Evolutionary conservation across 1,140 invertebrate species (phyloP), one percentile per base, ranked within the genome.

Genomic region (Daktulosphaira vitifoliae): DNA sequence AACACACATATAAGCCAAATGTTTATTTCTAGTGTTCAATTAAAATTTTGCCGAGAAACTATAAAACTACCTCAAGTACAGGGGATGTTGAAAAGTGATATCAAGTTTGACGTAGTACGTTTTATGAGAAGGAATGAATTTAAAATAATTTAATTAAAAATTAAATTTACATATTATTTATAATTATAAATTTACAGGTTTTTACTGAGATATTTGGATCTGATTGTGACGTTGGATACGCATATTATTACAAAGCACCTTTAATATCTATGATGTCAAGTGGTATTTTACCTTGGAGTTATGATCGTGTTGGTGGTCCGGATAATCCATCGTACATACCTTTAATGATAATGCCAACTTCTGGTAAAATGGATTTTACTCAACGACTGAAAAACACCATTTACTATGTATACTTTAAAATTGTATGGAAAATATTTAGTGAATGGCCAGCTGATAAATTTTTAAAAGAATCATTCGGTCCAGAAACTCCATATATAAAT

Each of bases 281-380:
- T 50, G 73, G 77, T 8, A 66, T 81, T 23, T 78, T 83, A 76
- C 76, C 82, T 9, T 86, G 81, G 81, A 77, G 80, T 64, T 79
- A 78, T 38, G 72, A 76, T 8, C 73, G 78, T 38, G 66, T 71
- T 8, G 69, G 66, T 5, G 69, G 67, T 15, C 68, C 69, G 3
- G 46, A 59, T 9, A 69, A 68, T 38, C 69, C 70, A 0, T 59
- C 70, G 0, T 71, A 69, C 33, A 68, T 70, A 25, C 69, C 69
- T 1, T 65, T 59, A 4, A 65, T 67, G 5, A 62, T 68, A 4
- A 26, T 46, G 4, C 25, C 20, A 9, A 64, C 54, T 8, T 18
- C 38, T 6, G 68, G 56, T 11, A 48, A 53, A 22, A 69, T 68
- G 70, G 59, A 54, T 18, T 68, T 71, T 51, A 66, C 39, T 1